Evolutionary conservation across 2,797 vertebrate genomes (phyloP), one percentile per base, ranked within the genome.

Genomic region (Helarctos malayanus): DNA sequence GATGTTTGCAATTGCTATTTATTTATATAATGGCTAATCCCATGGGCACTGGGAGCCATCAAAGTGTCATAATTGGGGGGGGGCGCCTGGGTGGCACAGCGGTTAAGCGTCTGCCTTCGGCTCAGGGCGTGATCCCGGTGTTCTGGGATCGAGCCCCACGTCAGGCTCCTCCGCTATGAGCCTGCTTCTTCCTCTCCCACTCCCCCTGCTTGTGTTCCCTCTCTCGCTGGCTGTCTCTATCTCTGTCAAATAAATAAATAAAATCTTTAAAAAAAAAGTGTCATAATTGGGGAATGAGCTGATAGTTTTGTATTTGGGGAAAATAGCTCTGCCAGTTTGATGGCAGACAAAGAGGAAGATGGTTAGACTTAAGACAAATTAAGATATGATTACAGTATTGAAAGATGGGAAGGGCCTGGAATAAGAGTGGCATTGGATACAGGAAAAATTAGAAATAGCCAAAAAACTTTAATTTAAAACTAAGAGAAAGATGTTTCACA

Each of bases 361-460:
- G n/a, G 38, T 91, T 59, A 88, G 87, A 78, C 21, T 71, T 49
- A 19, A 81, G 69, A 94, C 61, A 63, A 79, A 88, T 63, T 80
- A 63, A 69, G 38, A 73, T n/a, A 35, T 3, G 6, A 73, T 91
- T 88, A 52, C 2, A 75, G 10, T 79, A 59, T n/a, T 41, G 80
- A 91, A 68, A 47, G 71, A 32, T 65, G 47, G 54, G 27, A 84
- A 65, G 32, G 25, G 3, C 19, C 25, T 83, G 16, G 41, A 38
- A 73, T 68, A 75, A 38, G 4, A 71, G 15, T n/a, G 57, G 19
- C n/a, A 10, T 2, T 52, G 11, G n/a, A 84, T 11, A 52, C 0
- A 57, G 25, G 38, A 65, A 56, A 76, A 47, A 54, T 69, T 75
- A 45, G 78, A 47, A 83, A 32, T 13, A 52, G 45, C 35, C 61